Base-by-base conservation (phyloP, 2,888 invertebrate species). In the Chymomyza procnemis region DNA sequence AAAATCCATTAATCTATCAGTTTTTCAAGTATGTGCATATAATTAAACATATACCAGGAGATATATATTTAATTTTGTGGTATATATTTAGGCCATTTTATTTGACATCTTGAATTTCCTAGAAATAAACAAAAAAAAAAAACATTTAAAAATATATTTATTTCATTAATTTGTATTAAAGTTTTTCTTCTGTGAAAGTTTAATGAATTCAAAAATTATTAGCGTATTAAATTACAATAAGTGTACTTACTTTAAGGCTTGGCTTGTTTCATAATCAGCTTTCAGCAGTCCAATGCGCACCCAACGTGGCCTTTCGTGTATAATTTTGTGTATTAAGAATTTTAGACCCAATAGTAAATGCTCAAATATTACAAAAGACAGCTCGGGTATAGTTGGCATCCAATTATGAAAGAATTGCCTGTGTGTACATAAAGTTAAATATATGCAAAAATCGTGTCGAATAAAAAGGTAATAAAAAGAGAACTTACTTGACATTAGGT, bases 241-340 rank as follows among this genome's bases (percentile, higher is more conserved):
- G n/a, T n/a, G n/a, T n/a, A 90, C 80, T 66, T 90, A 87, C 69
- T 94, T 94, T 48, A 94, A 91, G 0, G 94, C 94, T 84, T 93
- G 92, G 78, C 93, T 92, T 6, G 94, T 93, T 81, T 93, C 93
- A 81, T 93, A 93, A 82, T 93, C 93, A 60, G 92, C 92, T 82
- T 92, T 93, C 1, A 94, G 93, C 65, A 94, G 88, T 4, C 93
- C 93, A 19, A 94, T 92, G 66, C 94, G 91, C 21, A 94, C 94
- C 93, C 93, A 93, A 74, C 93, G 92, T 3, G 95, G 95, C 66
- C 93, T 93, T 87, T 95, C 95, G 30, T 94, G 94, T 72, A 95
- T 95, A 34, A 93, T 92, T 81, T 93, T 93, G 80, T 94, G 93
- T 34, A 95, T 91, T 14, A 93, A 91, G 74, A 93, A 93, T 71